phyloP scores from a whole-genome alignment of 2,888 invertebrate species.

The Brachypalpus laphriformis region DNA sequence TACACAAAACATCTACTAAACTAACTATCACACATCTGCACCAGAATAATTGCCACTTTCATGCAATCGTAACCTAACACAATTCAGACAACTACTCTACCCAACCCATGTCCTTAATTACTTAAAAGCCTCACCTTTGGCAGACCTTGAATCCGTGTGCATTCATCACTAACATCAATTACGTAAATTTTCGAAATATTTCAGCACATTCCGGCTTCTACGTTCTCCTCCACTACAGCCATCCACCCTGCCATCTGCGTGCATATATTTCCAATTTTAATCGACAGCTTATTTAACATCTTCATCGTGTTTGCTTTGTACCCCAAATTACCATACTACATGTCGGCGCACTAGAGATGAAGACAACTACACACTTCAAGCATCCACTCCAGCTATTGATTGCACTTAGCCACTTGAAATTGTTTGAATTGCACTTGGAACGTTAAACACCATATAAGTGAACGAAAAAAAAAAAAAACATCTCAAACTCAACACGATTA shows the following conservation, averaged over 20 bases:
- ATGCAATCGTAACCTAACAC: slow-evolving; percentile 32
- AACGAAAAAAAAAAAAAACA: slow-evolving; percentile 24
- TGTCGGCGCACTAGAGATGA: slow-evolving; percentile 3
- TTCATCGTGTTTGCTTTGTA: slow-evolving; percentile 66
- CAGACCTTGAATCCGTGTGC: slow-evolving; percentile 53
- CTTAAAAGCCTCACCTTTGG: slow-evolving; percentile 42
- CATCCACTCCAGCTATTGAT: slow-evolving; percentile 52
- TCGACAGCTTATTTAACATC: slow-evolving; percentile 70
- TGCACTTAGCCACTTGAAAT: slow-evolving; percentile 59
- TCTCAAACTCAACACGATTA: slow-evolving; percentile 56
- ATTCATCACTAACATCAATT: slow-evolving; percentile 32
- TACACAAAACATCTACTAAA: too few relatives aligned
- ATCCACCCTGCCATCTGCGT: background rate
- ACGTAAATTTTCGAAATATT: slow-evolving; percentile 56
- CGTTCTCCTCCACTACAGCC: background rate
- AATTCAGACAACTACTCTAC: slow-evolving; percentile 32
- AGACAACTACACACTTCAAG: slow-evolving; percentile 40
- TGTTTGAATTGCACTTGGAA: slow-evolving; percentile 72
- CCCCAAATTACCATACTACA: slow-evolving; percentile 72
- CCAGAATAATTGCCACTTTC: slow-evolving; percentile 14
- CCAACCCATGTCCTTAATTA: slow-evolving; percentile 61
- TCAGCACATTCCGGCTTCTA: slow-evolving; percentile 39
- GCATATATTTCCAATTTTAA: slow-evolving; percentile 38
- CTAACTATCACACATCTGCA: background rate
- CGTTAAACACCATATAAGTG: slow-evolving; percentile 62